phyloP scores from a whole-genome alignment of 2,113 vertebrate genomes.

The Xiphorhynchus elegans region DNA sequence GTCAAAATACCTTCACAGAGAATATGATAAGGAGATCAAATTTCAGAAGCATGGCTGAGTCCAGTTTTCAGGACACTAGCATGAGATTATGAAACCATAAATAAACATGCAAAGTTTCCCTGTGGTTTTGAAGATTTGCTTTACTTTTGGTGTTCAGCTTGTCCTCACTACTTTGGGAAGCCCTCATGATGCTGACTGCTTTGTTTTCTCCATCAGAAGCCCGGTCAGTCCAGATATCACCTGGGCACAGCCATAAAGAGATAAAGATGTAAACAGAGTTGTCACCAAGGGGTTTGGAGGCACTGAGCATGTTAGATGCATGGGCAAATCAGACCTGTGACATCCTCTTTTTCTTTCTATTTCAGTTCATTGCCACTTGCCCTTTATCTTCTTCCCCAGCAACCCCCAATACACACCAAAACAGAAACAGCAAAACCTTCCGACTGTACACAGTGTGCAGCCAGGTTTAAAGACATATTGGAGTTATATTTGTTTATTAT shows the following conservation, averaged over 20 bases:
- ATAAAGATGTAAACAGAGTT: neutral
- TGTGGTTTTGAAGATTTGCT: neutral
- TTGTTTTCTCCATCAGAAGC: neutral
- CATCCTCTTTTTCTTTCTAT: neutral
- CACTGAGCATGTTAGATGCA: neutral
- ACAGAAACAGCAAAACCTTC: slow-evolving; percentile 4
- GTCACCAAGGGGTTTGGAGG: neutral
- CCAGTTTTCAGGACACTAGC: neutral
- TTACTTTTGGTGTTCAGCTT: neutral
- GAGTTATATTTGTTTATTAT: neutral
- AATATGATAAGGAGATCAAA: neutral
- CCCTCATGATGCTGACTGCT: neutral
- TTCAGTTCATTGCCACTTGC: neutral
- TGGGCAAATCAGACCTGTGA: neutral
- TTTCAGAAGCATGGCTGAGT: neutral
- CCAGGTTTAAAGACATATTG: neutral
- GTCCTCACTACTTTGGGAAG: neutral
- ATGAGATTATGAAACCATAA: neutral
- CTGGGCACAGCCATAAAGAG: neutral
- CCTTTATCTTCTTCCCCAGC: slow-evolving; percentile 19
- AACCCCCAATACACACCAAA: slow-evolving; percentile 21
- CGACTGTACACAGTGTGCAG: neutral
- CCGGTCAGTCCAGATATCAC: neutral
- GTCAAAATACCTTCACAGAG: neutral
- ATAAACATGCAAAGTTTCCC: neutral